These are phyloP conservation scores for Yasuhikotakia modesta DNA, from an alignment of 2,797 vertebrate species.

Conservation along the genomic window DNA sequence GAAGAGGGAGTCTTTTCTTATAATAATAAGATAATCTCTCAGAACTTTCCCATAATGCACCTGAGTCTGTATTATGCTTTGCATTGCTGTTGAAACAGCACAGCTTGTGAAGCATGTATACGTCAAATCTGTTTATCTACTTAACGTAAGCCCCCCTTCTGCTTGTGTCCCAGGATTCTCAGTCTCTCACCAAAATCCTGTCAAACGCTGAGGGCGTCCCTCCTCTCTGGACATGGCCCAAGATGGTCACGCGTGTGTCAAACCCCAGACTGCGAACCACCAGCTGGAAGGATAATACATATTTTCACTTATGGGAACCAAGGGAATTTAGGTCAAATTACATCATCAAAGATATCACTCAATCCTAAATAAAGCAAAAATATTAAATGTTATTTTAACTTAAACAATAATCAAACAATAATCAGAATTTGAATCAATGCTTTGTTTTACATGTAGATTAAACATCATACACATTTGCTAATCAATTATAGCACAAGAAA, in stretches of 20 bases:
- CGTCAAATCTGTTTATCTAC: conserved; percentile 68
- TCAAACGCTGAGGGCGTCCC: conserved; percentile 97
- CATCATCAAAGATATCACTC: neutral
- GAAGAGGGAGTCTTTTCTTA: too few species aligned
- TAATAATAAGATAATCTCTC: too few species aligned
- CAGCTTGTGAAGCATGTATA: conserved; percentile 33
- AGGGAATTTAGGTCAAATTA: conserved; percentile 39
- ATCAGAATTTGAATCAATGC: neutral
- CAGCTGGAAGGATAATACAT: conserved; percentile 75
- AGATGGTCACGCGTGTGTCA: conserved; percentile 94
- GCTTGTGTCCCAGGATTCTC: neutral
- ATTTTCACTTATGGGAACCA: conserved; percentile 18
- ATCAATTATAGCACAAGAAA: conserved; percentile 11
- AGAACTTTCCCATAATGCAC: neutral
- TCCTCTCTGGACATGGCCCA: conserved; percentile 96
- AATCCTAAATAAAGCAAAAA: neutral
- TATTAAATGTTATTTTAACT: neutral
- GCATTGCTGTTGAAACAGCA: neutral
- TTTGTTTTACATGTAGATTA: neutral
- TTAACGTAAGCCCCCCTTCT: conserved; percentile 48
- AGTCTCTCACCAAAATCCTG: conserved; percentile 86
- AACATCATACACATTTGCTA: neutral
- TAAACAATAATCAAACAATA: neutral
- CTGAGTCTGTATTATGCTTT: conserved; percentile 1
- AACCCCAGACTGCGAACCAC: conserved; percentile 89